phyloP scores from a whole-genome alignment of 2,113 vertebrate genomes.

The Salvelinus namaycush region DNA sequence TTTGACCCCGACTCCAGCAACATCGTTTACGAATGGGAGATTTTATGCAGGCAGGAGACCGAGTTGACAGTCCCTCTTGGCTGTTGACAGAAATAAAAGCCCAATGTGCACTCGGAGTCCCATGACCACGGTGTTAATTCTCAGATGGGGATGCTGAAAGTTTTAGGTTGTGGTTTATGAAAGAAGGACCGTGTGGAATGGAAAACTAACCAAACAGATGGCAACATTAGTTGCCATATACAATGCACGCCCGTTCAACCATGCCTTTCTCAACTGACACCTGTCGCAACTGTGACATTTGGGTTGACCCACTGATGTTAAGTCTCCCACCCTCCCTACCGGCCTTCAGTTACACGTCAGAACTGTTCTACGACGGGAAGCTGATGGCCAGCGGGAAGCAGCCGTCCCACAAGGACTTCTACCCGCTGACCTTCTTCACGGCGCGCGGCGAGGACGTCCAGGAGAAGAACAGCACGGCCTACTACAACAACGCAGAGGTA shows the following conservation, averaged over 20 bases:
- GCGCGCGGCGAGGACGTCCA: conserved; percentile 97
- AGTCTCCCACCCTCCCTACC: not conserved
- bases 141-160: not conserved
- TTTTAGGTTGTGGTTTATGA: not conserved
- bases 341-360: conserved; percentile 89
- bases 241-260: not conserved
- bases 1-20: not conserved
- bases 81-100: not conserved
- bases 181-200: not conserved
- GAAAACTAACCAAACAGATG: not conserved
- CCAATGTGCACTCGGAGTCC: no score
- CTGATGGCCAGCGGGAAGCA: conserved; percentile 99
- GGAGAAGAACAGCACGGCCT: conserved; percentile 98
- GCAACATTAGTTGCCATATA: not conserved
- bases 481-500: conserved; percentile 99
- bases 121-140: no score
- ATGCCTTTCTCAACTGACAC: not conserved
- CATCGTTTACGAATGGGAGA: not conserved
- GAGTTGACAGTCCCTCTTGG: not conserved
- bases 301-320: not conserved
- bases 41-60: not conserved
- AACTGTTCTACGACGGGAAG: conserved; percentile 98
- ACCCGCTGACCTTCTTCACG: conserved; percentile 97
- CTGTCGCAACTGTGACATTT: not conserved
- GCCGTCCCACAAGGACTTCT: conserved; percentile 97